These are phyloP conservation scores for Yponomeuta sedellus DNA, from an alignment of 2,888 invertebrate genomes.

Conservation along the genomic window DNA sequence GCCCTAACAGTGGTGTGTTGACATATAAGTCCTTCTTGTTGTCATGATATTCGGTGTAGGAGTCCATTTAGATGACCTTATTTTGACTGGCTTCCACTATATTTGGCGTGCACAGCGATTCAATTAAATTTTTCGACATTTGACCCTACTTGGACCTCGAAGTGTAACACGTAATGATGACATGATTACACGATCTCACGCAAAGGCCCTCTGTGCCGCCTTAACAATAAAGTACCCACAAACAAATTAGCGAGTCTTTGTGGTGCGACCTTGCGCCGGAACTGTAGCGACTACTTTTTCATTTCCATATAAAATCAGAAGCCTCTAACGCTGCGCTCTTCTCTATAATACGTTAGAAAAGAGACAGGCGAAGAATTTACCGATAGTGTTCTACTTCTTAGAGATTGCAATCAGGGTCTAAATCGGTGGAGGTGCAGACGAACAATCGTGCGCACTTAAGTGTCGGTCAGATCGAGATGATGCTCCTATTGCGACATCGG, in stretches of 20 bases:
- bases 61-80: no score
- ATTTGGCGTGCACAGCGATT: neutral
- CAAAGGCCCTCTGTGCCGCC: neutral
- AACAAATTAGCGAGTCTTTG: neutral
- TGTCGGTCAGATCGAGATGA: slow-evolving; percentile 2
- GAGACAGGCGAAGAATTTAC: neutral
- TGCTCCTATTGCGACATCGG: neutral
- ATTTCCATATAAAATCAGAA: neutral
- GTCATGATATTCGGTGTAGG: no score
- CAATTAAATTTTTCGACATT: neutral
- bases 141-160: neutral
- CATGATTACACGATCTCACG: neutral
- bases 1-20: no score
- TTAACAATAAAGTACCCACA: neutral
- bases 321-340: neutral
- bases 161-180: slow-evolving; percentile 1
- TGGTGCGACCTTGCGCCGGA: neutral
- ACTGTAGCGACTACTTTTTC: neutral
- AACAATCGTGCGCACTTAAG: neutral
- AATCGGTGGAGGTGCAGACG: neutral
- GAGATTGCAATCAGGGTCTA: neutral
- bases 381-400: neutral
- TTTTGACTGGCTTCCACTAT: neutral
- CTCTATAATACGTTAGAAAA: neutral
- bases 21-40: no score